Conservation (phyloP, 1,140 invertebrate genomes). For the Drosophila sechellia region DNA sequence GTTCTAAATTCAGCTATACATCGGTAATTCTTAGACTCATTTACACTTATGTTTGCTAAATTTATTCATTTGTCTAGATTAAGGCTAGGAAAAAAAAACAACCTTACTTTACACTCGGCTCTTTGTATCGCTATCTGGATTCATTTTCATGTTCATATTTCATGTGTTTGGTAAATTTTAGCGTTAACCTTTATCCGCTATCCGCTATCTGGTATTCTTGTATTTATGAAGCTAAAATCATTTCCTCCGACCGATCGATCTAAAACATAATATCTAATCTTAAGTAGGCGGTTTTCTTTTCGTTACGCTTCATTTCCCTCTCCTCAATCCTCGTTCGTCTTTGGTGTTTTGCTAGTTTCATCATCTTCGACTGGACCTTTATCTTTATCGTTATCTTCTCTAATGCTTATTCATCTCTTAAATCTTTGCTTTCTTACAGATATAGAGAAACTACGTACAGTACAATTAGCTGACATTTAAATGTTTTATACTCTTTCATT, state of each 20-base stretch:
- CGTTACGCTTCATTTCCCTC: slow-evolving; percentile 49
- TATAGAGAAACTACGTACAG: slow-evolving; percentile 31
- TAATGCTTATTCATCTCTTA: slow-evolving; percentile 12
- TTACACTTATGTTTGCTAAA: slow-evolving; percentile 54
- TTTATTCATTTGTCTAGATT: slow-evolving; percentile 64
- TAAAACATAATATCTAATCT: slow-evolving; percentile 69
- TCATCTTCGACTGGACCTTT: slow-evolving; percentile 28
- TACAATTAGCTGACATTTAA: slow-evolving; percentile 38
- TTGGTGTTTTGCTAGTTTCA: slow-evolving; percentile 39
- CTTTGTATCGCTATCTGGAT: slow-evolving; percentile 23
- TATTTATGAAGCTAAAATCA: slow-evolving; percentile 44
- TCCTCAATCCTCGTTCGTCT: slow-evolving; percentile 22
- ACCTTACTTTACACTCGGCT: slow-evolving; percentile 65
- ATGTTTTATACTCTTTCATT: slow-evolving; percentile 15
- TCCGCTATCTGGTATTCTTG: slow-evolving; percentile 21
- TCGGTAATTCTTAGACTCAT: slow-evolving; percentile 37
- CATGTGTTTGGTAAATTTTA: slow-evolving; percentile 1
- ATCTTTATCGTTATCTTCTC: slow-evolving; percentile 6
- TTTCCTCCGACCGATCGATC: slow-evolving; percentile 14
- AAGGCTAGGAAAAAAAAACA: slow-evolving; percentile 71
- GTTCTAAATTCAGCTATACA: slow-evolving; percentile 41
- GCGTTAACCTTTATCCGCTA: slow-evolving; percentile 12
- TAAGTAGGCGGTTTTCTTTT: slow-evolving; percentile 73
- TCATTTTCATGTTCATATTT: background rate
- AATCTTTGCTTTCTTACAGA: slow-evolving; percentile 16